Conservation (phyloP, 2,888 invertebrate species). For the Monopis laevigella region DNA sequence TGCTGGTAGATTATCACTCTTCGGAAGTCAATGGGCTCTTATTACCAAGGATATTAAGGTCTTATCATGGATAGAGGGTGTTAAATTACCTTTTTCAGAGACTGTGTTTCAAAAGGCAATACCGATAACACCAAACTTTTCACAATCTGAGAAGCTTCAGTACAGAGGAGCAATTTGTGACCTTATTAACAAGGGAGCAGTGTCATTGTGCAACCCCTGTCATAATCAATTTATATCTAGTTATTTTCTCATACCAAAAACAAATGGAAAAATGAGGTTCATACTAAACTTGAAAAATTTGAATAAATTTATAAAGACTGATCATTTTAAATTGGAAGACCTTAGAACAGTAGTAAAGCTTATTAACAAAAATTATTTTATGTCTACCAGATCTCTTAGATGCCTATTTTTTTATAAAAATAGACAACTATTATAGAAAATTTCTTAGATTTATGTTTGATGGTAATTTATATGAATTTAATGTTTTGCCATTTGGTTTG, state of each 20-base stretch:
- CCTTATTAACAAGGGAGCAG: conserved; percentile 6
- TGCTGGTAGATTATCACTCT: conserved; percentile 16
- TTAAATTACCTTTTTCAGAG: conserved; percentile 4
- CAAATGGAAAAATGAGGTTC: conserved; percentile 13
- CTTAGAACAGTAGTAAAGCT: conserved; percentile 12
- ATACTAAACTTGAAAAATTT: conserved; percentile 13
- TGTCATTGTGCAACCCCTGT: conserved; percentile 8
- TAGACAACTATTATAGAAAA: conserved; percentile 10
- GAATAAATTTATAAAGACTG: conserved; percentile 12
- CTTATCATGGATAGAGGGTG: conserved; percentile 16
- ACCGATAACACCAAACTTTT: background rate
- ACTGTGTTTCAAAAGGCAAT: background rate
- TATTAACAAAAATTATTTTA: conserved; percentile 6
- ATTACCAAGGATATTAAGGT: conserved; percentile 16
- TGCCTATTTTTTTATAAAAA: conserved; percentile 12
- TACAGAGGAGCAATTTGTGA: conserved; percentile 13
- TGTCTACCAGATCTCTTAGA: conserved; percentile 11
- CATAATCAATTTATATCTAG: conserved; percentile 14
- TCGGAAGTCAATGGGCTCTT: conserved; percentile 16
- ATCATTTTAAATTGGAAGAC: conserved; percentile 14
- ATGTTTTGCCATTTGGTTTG: conserved; percentile 14
- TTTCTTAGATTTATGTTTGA: conserved; percentile 12
- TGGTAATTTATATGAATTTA: conserved; percentile 13
- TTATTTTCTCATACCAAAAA: conserved; percentile 13
- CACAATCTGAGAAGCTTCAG: conserved; percentile 3